Conservation (phyloP, 2,113 vertebrate species). For the Piprites chloris region DNA sequence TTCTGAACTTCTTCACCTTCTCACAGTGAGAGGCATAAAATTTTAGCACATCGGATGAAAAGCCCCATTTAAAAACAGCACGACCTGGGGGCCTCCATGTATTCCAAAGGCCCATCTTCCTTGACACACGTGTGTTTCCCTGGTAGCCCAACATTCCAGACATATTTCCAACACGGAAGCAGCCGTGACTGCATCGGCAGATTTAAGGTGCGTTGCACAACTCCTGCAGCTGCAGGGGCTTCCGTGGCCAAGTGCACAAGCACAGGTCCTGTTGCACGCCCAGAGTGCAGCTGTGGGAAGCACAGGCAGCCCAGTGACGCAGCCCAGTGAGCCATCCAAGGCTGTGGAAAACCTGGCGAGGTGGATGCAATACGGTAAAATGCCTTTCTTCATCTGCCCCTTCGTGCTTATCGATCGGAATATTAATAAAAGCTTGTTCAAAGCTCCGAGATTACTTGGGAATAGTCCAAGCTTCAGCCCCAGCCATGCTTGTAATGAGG, state of each 20-base stretch:
- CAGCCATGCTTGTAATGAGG: not conserved
- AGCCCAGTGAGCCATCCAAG: not conserved
- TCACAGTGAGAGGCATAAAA: not conserved
- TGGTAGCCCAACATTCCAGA: not conserved
- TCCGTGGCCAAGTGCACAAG: accelerated
- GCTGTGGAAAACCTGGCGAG: not conserved
- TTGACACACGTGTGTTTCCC: accelerated
- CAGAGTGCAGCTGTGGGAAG: not conserved
- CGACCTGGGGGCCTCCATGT: not conserved
- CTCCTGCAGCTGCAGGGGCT: not conserved
- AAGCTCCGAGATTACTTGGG: conserved; percentile 24
- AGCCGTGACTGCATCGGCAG: accelerated
- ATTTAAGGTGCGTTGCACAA: not conserved
- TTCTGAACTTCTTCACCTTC: not conserved
- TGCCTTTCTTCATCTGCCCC: not conserved
- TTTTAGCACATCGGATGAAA: not conserved
- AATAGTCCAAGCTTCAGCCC: not conserved
- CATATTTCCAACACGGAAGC: not conserved
- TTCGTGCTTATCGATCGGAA: not conserved
- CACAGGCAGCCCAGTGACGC: not conserved
- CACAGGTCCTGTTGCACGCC: not conserved
- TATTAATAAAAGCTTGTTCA: conserved; percentile 37
- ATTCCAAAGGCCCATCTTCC: not conserved
- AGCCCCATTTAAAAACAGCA: not conserved
- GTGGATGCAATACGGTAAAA: not conserved